A percentile compares a stretch with the other conserved stretches of the same genome.
Conservation (phyloP, 2,888 invertebrate species). For the Melolontha melolontha region DNA sequence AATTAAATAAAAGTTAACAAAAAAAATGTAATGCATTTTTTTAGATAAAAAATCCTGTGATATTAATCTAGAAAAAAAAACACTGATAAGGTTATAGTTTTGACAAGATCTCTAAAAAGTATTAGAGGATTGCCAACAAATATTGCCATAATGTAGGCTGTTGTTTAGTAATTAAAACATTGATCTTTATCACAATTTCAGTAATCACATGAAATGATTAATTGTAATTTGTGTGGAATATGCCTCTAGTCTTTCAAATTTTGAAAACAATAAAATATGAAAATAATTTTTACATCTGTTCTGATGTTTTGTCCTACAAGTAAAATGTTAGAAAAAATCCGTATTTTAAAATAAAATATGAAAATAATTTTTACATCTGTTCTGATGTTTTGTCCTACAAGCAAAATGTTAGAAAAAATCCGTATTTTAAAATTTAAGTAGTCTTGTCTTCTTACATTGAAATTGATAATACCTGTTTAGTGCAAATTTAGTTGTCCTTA, state of each 20-base stretch:
- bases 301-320: no score
- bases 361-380: not conserved
- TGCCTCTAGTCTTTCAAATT: not conserved
- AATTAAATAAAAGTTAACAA: no score
- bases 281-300: no score
- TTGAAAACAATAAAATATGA: not conserved
- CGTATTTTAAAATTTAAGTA: no score
- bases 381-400: no score
- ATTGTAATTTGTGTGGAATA: not conserved
- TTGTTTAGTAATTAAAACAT: constrained; percentile 16
- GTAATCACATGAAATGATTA: not conserved
- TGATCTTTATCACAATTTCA: not conserved
- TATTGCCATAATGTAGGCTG: constrained; percentile 18
- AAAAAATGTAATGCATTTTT: no score
- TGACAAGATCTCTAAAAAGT: not conserved
- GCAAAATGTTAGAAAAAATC: no score
- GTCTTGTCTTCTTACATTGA: no score
- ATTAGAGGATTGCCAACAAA: constrained; percentile 6
- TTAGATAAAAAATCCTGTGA: no score
- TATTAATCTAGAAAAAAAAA: not conserved
- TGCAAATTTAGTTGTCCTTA: not conserved
- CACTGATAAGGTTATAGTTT: constrained; percentile 10
- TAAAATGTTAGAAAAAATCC: no score
- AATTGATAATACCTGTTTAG: no score
- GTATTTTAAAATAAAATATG: not conserved